A percentile compares a stretch with the other conserved stretches of the same genome.
These are phyloP conservation scores for Hipparchia sbordonii DNA, from an alignment of 2,888 invertebrate species.

Conservation along the genomic window DNA sequence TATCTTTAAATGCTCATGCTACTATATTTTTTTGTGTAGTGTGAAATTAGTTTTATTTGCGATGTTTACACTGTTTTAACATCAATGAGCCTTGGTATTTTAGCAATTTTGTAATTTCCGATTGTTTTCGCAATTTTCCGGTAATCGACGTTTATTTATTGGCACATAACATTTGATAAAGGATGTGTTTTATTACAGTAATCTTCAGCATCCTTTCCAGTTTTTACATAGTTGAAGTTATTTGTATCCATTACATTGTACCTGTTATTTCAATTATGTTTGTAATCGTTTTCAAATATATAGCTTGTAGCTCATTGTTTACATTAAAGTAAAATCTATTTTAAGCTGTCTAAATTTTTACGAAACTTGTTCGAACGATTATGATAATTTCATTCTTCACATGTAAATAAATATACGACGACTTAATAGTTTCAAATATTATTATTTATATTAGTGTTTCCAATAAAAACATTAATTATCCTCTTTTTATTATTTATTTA, in stretches of 20 bases:
- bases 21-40: neutral
- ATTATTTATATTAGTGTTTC: too few species aligned
- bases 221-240: conserved; percentile 7
- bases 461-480: too few species aligned
- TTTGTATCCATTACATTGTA: conserved; percentile 1
- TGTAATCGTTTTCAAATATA: neutral
- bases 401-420: too few species aligned
- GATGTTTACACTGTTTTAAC: neutral
- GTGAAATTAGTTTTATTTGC: conserved; percentile 12
- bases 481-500: too few species aligned
- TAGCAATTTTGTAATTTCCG: conserved; percentile 20
- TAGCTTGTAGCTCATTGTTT: neutral
- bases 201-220: conserved; percentile 25
- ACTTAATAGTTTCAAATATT: too few species aligned
- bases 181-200: conserved; percentile 24
- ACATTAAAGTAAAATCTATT: neutral
- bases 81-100: conserved; percentile 14
- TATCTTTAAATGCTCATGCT: too few species aligned
- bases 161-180: conserved; percentile 14
- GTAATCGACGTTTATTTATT: conserved; percentile 20
- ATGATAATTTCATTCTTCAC: too few species aligned
- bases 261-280: neutral
- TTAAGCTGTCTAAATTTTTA: neutral
- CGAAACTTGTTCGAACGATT: too few species aligned
- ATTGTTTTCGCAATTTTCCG: conserved; percentile 30